Evolutionary conservation across 2,888 invertebrate genomes (phyloP), one percentile per base, ranked within the genome.

Genomic region (Amblyjoppa proteus): DNA sequence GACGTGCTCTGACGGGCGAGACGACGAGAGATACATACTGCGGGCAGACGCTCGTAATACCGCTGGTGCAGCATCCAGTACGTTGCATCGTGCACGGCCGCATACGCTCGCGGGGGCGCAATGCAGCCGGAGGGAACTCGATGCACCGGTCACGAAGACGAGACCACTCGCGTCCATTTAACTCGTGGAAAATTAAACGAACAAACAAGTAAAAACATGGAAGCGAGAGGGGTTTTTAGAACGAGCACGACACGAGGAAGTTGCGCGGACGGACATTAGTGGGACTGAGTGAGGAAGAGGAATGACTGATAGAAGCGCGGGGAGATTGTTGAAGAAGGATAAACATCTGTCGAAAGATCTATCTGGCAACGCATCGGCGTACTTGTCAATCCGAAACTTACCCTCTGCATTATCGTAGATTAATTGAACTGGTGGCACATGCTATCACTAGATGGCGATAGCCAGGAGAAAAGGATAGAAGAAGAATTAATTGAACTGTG

Each of bases 1-100:
- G 90, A 92, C 92, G 91, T 91, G 90, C 89, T 88, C 66, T 81
- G 71, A 75, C 82, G 69, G 68, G 58, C 75, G 85, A 80, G 79
- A 80, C 76, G 76, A 69, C 75, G 79, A 76, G 70, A 58, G 25
- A 53, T 69, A 28, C 34, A 51, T 73, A 68, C 64, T 20, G 2
- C 28, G 68, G 73, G 66, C 56, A 58, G 64, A 66, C 71, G 53
- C 41, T 68, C 58, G 73, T 69, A 51, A 61, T 81, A 69, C 58
- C 73, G 69, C 73, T 76, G 75, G n/a, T 78, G 74, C 86, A 83
- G 74, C 86, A 77, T 77, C 74, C 77, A 77, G 80, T 73, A 83
- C 73, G 76, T 83, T 83, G 83, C 83, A 85, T 82, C 78, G 41
- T 64, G 38, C 71, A n/a, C 64, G 58, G 74, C 41, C 85, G 82